Base-by-base conservation (phyloP, 2,797 vertebrate genomes). In the Remorina albescens region DNA sequence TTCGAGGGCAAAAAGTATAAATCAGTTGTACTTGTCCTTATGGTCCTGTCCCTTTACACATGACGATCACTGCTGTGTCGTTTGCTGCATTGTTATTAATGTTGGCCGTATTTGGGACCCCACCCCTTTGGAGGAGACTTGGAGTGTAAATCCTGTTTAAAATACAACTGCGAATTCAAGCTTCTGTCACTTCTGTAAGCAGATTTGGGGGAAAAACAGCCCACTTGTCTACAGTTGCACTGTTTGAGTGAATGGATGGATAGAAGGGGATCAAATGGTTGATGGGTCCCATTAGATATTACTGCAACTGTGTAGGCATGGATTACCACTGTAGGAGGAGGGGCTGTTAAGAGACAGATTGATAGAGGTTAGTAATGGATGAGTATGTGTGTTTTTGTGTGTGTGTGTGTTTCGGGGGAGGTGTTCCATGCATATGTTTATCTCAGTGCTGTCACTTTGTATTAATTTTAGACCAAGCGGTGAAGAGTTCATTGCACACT, bases 111-210 rank as follows among this genome's bases (percentile, higher is more conserved):
- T 76, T 23, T 61, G 54, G 64, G 74, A 13, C 74, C 64, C 76
- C 53, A 2, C 78, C 82, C 78, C 79, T 71, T 66, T 19, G 67
- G 74, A 86, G 84, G 80, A 60, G 78, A 86, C 82, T 85, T 64
- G 67, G 76, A 78, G 80, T 26, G 36, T 82, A 91, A 93, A 94
- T 92, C 92, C 90, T 86, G 69, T 87, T 88, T 87, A 84, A 93
- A 89, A 87, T n/a, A 82, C 85, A 80, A 80, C 76, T 72, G 72
- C 78, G 67, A 51, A 50, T 79, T 65, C 39, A 69, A 79, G 84
- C 76, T 60, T 84, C 60, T 54, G 61, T 90, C 86, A 67, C 74
- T 80, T 74, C 84, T 80, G 77, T 88, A 88, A 91, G 88, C 74
- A 86, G 88, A 92, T 90, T 93, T 89, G 67, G 37, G 50, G 78